phyloP scores from a whole-genome alignment of 2,888 invertebrate species.

The Orchestes rusci region DNA sequence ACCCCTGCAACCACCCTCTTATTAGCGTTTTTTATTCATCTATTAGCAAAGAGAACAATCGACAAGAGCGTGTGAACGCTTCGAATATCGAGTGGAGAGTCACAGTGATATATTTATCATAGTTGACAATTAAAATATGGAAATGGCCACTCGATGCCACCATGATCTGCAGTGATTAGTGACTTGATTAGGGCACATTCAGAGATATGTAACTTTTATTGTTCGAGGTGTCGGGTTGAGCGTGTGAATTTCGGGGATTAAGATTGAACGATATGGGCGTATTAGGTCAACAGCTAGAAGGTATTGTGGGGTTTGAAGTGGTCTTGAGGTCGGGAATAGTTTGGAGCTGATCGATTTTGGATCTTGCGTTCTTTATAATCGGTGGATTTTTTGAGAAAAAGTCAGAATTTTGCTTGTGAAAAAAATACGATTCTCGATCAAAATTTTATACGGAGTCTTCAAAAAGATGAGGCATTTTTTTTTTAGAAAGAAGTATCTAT shows the following conservation, averaged over 20 bases:
- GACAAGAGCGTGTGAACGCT: slow-evolving; percentile 41
- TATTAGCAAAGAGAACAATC: slow-evolving; percentile 21
- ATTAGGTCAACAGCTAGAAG: neutral
- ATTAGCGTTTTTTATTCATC: slow-evolving; percentile 23
- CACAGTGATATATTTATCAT: slow-evolving; percentile 37
- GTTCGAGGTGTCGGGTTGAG: slow-evolving; percentile 15
- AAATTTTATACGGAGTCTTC: no score
- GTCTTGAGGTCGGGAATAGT: no score
- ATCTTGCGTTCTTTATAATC: no score
- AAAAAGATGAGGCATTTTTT: no score
- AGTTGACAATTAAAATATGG: slow-evolving; percentile 43
- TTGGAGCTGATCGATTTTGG: no score
- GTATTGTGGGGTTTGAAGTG: no score
- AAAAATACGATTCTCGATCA: no score
- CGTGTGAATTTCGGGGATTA: slow-evolving; percentile 22
- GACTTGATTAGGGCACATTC: slow-evolving; percentile 23
- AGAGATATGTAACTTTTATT: slow-evolving; percentile 24
- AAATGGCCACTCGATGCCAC: slow-evolving; percentile 30
- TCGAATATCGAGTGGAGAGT: slow-evolving; percentile 30
- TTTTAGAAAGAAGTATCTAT: no score
- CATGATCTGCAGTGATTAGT: slow-evolving; percentile 15
- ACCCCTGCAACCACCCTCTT: slow-evolving; percentile 12
- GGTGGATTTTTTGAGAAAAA: no score
- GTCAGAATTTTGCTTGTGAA: no score
- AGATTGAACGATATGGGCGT: slow-evolving; percentile 1